Evolutionary conservation across 2,113 vertebrate genomes (phyloP), one percentile per base, ranked within the genome.

Genomic region (Acanthochromis polyacanthus): DNA sequence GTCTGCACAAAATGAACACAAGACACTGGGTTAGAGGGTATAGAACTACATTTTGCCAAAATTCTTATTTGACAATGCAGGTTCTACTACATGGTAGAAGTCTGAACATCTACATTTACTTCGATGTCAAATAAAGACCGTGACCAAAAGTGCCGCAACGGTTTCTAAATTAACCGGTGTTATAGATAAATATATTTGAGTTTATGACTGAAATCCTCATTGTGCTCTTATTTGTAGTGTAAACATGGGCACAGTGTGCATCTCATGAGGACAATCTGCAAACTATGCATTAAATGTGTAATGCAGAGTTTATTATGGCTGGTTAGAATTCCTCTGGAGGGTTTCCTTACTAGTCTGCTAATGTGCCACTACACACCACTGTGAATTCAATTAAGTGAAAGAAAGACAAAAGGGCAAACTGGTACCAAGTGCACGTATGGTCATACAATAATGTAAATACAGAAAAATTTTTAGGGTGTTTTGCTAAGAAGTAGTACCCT

Each of bases 231-330:
- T 48, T 38, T 59, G 62, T 55, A 30, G 61, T 61, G n/a, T 20
- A 66, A 74, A 66, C 66, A 62, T 61, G 8, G 57, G 50, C 64
- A 65, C 9, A 71, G 51, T 71, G 60, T 78, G 16, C 56, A 38
- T 71, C 55, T 71, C 56, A 75, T 56, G 20, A 25, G 23, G 65
- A 53, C 20, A 70, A 80, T 63, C 45, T 80, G 43, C 5, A 65
- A 66, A 74, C 73, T 16, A 51, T 73, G 77, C 46, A 74, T 65
- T 48, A 57, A 73, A 84, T 38, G 75, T 79, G 53, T 70, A 48
- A 76, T 48, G 25, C 17, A 63, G 60, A 48, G 20, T 81, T 19
- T 69, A 68, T 77, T 14, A 14, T 67, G 67, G 75, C 48, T 57
- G 15, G 48, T 72, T 52, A 38, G 28, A 68, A 75, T 75, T 69